Percentiles rank a stretch among this genome's conserved stretches.
phyloP scores from a whole-genome alignment of 1,140 invertebrate species.

The Hyles euphorbiae region DNA sequence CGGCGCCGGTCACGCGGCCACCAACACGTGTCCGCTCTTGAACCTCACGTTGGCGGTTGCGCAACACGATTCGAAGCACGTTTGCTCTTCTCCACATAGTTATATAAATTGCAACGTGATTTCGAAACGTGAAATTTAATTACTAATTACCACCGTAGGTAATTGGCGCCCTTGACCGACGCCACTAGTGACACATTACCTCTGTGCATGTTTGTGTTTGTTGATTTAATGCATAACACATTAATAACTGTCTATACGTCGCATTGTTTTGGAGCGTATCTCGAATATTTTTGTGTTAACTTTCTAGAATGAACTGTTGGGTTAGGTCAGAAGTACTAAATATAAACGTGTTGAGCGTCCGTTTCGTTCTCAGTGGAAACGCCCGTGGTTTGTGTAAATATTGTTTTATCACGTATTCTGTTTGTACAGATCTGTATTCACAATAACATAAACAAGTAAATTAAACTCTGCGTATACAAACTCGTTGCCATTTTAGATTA shows the following conservation, averaged over 20 bases:
- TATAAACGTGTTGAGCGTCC: slow-evolving; percentile 4
- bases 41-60: slow-evolving; percentile 68
- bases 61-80: slow-evolving; percentile 52
- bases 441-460: too few relatives aligned
- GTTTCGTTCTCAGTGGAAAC: neutral
- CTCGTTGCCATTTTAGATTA: too few relatives aligned
- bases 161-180: slow-evolving; percentile 45
- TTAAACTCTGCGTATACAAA: too few relatives aligned
- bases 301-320: slow-evolving; percentile 6
- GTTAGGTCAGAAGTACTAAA: slow-evolving; percentile 20
- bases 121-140: slow-evolving; percentile 55
- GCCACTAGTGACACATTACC: neutral
- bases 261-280: neutral
- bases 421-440: too few relatives aligned
- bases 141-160: slow-evolving; percentile 33
- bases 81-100: slow-evolving; percentile 56
- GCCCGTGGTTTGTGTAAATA: neutral
- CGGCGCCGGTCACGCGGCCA: slow-evolving; percentile 51
- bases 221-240: neutral
- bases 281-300: slow-evolving; percentile 1
- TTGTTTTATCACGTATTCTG: neutral
- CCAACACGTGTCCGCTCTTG: slow-evolving; percentile 57
- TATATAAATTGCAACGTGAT: slow-evolving; percentile 71
- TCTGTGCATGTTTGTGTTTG: too few relatives aligned
- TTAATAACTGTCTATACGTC: too few relatives aligned